phyloP scores from a whole-genome alignment of 2,797 vertebrate genomes.

The Rhabdomys pumilio region DNA sequence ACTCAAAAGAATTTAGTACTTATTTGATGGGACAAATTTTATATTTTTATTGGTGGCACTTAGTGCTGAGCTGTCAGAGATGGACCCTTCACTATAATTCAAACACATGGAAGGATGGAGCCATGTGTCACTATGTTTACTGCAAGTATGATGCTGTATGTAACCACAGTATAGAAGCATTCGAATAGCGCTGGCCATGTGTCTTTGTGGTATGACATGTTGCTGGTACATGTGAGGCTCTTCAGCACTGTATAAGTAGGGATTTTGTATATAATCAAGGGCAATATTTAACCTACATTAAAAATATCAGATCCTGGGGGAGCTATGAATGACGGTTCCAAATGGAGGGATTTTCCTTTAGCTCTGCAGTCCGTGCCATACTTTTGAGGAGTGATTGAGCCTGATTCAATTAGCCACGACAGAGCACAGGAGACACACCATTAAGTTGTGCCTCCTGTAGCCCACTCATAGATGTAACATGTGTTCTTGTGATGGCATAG shows the following conservation, averaged over 20 bases:
- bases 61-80: background rate
- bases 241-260: background rate
- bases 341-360: background rate
- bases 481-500: too few relatives aligned
- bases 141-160: background rate
- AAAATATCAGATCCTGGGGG: background rate
- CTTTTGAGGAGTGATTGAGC: background rate
- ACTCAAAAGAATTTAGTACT: background rate
- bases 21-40: slow-evolving; percentile 14
- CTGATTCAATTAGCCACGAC: background rate
- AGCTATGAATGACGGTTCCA: slow-evolving; percentile 32
- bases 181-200: background rate
- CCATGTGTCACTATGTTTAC: background rate
- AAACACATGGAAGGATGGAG: background rate
- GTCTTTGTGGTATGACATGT: too few relatives aligned
- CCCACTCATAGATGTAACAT: accelerated
- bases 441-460: background rate
- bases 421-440: background rate
- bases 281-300: background rate
- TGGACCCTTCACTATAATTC: background rate
- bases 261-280: background rate
- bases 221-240: background rate
- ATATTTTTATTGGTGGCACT: background rate
- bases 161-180: background rate
- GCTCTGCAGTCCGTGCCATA: background rate